These are phyloP conservation scores for Neodon shergylaensis DNA, from an alignment of 2,113 vertebrate species.

Conservation along the genomic window DNA sequence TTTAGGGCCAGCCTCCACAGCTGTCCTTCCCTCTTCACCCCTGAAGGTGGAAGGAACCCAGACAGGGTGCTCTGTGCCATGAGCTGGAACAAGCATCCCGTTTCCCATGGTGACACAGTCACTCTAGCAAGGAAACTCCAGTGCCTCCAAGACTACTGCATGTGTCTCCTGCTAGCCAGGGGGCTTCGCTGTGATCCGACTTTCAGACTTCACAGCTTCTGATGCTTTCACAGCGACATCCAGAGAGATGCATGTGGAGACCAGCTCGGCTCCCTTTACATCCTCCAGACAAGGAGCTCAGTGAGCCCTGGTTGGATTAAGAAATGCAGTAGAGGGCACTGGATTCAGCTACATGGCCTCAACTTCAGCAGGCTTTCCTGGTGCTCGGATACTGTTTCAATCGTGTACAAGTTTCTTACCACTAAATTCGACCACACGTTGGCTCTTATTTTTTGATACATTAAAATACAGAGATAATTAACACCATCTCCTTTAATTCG, in stretches of 20 bases:
- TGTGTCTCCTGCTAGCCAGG: background rate
- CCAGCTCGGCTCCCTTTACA: background rate
- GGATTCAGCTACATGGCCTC: background rate
- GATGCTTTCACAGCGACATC: background rate
- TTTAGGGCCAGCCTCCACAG: background rate
- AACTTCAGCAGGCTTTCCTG: background rate
- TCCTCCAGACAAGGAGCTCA: background rate
- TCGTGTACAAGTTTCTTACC: background rate
- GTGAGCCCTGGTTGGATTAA: constrained; percentile 9
- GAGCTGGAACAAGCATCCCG: background rate
- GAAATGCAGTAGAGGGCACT: background rate
- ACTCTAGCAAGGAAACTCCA: background rate
- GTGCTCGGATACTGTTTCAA: background rate
- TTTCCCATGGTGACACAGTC: constrained; percentile 10
- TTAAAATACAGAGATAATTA: constrained; percentile 42
- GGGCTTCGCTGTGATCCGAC: background rate
- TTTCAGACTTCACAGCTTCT: background rate
- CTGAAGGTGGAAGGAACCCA: background rate
- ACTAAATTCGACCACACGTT: background rate
- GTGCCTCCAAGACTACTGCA: background rate
- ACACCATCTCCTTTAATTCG: constrained; percentile 64
- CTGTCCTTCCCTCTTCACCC: background rate
- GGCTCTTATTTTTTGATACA: constrained; percentile 34
- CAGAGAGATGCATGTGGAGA: background rate
- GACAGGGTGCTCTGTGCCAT: background rate